phyloP scores from a whole-genome alignment of 1,140 invertebrate species.

The Heliothis subflexa region DNA sequence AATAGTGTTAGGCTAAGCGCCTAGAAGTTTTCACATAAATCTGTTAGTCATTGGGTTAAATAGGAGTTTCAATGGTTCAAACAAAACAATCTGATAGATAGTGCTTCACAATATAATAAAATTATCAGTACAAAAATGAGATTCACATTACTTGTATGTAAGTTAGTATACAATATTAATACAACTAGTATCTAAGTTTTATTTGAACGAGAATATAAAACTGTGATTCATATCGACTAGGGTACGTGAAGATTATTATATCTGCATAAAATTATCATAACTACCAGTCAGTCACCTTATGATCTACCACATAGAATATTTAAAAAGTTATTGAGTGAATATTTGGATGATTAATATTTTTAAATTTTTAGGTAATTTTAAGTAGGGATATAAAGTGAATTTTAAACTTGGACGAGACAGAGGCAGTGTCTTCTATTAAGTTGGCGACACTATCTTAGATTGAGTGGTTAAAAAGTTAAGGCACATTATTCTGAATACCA shows the following conservation, averaged over 20 bases:
- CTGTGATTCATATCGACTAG: conserved; percentile 44
- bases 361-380: background rate
- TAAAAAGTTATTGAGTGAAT: conserved; percentile 14
- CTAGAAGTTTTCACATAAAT: too few relatives aligned
- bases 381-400: background rate
- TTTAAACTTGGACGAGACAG: background rate
- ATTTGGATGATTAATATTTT: background rate
- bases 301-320: background rate
- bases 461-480: too few relatives aligned
- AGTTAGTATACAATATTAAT: conserved; percentile 47
- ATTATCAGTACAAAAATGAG: conserved; percentile 64
- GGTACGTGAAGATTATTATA: conserved; percentile 33
- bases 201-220: conserved; percentile 37
- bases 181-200: conserved; percentile 21
- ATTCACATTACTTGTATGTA: conserved; percentile 49
- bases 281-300: conserved; percentile 19
- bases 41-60: too few relatives aligned
- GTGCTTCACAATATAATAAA: conserved; percentile 53
- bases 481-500: too few relatives aligned
- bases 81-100: conserved; percentile 14
- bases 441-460: too few relatives aligned
- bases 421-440: too few relatives aligned
- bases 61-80: background rate
- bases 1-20: too few relatives aligned
- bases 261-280: conserved; percentile 27